Base-by-base conservation (phyloP, 2,888 invertebrate species). In the Acrobasis suavella region DNA sequence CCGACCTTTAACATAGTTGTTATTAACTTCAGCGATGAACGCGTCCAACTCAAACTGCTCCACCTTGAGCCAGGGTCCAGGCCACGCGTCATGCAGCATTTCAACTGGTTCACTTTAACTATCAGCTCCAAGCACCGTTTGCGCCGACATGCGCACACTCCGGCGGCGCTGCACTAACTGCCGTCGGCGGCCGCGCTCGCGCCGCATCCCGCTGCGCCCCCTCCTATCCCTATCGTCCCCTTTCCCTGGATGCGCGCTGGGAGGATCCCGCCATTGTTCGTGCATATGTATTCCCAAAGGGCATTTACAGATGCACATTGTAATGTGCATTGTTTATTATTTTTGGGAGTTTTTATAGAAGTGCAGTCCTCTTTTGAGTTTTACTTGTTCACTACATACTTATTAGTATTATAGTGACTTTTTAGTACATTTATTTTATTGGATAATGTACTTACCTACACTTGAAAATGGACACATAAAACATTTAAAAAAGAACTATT, bases 11-110 rank as follows among this genome's bases (percentile, higher is more conserved):
- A 78, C 62, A 67, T 76, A 82, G 72, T 88, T 87, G 77, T 86
- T 89, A 81, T 90, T 88, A 67, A 90, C 87, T 68, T 91, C 91
- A 0, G 84, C 83, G 61, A 91, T 85, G 68, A 89, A 75, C 55
- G 85, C 86, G 59, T 89, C 90, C 69, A 91, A 70, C 70, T 88
- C 89, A 77, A 77, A 79, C 67, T 78, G 77, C 69, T 86, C 88
- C 50, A 80, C 72, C 72, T 84, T 85, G 69, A 77, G 80, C 82
- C 82, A 85, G 69, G 76, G 77, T 65, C 67, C 66, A 67, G 77
- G 80, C 87, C 87, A 87, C 67, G 83, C 76, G 68, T 91, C 91
- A 83, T 90, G 87, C 72, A 91, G 75, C 91, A 91, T 91, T 69
- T 62, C 78, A 72, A 42, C 67, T 46, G 51, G 59, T 67, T 74